Percentiles rank a stretch among this genome's conserved stretches.
Conservation (phyloP, 2,888 invertebrate species). For the Diloba caeruleocephala region DNA sequence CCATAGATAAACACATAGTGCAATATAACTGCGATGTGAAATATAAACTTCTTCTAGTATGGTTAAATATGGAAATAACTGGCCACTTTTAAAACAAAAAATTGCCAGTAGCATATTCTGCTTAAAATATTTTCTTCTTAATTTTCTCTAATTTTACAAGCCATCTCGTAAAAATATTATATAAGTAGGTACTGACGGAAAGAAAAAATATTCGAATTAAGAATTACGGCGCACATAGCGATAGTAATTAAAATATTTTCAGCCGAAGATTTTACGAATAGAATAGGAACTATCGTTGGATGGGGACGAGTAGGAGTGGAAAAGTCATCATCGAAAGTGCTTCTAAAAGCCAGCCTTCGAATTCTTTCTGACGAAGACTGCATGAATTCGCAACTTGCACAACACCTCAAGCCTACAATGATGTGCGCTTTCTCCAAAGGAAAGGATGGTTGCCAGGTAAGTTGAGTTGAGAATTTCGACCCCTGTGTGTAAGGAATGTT, state of each 20-base stretch:
- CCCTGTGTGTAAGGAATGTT: slow-evolving; percentile 1
- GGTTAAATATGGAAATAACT: too few relatives aligned
- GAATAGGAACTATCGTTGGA: slow-evolving; percentile 85
- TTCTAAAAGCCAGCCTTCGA: slow-evolving; percentile 81
- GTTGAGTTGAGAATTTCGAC: slow-evolving; percentile 12
- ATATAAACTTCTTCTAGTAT: too few relatives aligned
- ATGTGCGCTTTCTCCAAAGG: slow-evolving; percentile 90
- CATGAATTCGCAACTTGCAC: slow-evolving; percentile 73
- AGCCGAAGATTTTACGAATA: slow-evolving; percentile 80
- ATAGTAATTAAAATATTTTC: slow-evolving; percentile 24
- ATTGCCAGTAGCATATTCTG: too few relatives aligned
- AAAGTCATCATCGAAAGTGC: slow-evolving; percentile 79
- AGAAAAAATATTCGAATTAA: too few relatives aligned
- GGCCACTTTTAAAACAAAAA: too few relatives aligned
- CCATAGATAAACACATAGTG: too few relatives aligned
- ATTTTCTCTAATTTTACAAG: too few relatives aligned
- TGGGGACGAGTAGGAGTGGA: slow-evolving; percentile 87
- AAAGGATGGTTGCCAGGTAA: slow-evolving; percentile 91
- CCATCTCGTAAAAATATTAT: too few relatives aligned
- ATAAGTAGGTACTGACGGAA: too few relatives aligned
- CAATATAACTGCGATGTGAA: too few relatives aligned
- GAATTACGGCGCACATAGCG: too few relatives aligned
- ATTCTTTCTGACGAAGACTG: slow-evolving; percentile 82
- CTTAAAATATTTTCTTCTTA: too few relatives aligned
- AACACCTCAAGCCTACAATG: slow-evolving; percentile 86